A percentile compares a stretch with the other conserved stretches of the same genome.
Conservation (phyloP, 1,140 invertebrate species). For the Triops longicaudatus region DNA sequence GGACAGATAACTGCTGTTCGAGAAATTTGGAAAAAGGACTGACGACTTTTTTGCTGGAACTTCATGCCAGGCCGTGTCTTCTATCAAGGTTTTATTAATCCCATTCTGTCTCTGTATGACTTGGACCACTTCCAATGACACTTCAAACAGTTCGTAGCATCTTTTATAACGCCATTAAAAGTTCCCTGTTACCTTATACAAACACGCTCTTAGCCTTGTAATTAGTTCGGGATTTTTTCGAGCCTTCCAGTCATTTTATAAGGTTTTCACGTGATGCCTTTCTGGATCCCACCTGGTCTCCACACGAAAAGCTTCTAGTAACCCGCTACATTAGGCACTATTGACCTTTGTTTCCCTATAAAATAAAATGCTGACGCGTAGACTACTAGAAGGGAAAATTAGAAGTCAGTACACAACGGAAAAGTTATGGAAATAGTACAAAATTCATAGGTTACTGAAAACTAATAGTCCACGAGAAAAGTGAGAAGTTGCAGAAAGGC, state of each 20-base stretch:
- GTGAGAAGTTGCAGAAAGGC: too few species aligned
- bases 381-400: too few species aligned
- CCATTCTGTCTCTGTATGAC: neutral
- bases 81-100: neutral
- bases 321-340: too few species aligned
- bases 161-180: constrained; percentile 1
- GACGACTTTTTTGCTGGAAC: neutral
- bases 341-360: too few species aligned
- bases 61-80: neutral
- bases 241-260: neutral
- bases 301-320: too few species aligned
- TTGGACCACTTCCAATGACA: constrained; percentile 9
- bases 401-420: too few species aligned
- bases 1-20: neutral
- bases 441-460: too few species aligned
- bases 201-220: neutral
- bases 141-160: neutral
- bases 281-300: neutral
- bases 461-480: too few species aligned
- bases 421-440: too few species aligned
- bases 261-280: neutral
- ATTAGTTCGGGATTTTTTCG: neutral
- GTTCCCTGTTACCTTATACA: neutral
- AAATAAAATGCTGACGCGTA: too few species aligned
- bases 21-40: neutral